Conservation (phyloP, 2,113 vertebrate species). For the Odobenus rosmarus region DNA sequence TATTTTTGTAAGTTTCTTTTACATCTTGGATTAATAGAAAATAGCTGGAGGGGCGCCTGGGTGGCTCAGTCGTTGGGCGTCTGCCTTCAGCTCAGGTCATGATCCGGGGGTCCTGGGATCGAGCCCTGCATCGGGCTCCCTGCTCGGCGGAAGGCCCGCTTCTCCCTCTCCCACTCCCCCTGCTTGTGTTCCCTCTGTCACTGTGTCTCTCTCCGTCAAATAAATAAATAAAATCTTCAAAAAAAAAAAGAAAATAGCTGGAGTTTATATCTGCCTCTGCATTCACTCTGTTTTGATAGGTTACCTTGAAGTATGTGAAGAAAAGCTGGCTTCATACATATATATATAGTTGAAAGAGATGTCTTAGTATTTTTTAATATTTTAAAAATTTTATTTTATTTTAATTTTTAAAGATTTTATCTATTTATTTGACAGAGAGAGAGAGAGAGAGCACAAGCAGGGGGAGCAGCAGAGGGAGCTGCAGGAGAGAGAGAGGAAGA, state of each 20-base stretch:
- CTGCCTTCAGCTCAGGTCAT: too few species aligned
- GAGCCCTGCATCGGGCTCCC: too few species aligned
- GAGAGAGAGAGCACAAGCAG: background rate
- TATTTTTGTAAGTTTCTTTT: conserved; percentile 5
- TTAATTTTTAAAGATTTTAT: background rate
- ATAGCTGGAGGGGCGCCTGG: background rate
- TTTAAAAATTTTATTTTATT: background rate
- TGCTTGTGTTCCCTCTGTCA: too few species aligned
- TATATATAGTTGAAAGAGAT: background rate
- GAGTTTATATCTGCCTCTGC: background rate
- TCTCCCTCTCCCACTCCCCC: too few species aligned
- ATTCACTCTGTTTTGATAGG: background rate
- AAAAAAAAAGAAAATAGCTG: background rate
- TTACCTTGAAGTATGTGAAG: background rate
- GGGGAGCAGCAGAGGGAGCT: background rate
- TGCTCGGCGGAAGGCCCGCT: too few species aligned
- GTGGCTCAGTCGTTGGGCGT: too few species aligned
- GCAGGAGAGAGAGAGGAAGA: background rate
- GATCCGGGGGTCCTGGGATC: too few species aligned
- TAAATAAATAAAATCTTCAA: too few species aligned
- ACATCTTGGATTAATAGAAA: background rate
- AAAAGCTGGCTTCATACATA: background rate
- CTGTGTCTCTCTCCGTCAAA: too few species aligned
- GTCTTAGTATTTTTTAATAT: background rate
- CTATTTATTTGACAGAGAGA: background rate